phyloP scores from a whole-genome alignment of 2,888 invertebrate genomes.

The Ochropleura leucogaster region DNA sequence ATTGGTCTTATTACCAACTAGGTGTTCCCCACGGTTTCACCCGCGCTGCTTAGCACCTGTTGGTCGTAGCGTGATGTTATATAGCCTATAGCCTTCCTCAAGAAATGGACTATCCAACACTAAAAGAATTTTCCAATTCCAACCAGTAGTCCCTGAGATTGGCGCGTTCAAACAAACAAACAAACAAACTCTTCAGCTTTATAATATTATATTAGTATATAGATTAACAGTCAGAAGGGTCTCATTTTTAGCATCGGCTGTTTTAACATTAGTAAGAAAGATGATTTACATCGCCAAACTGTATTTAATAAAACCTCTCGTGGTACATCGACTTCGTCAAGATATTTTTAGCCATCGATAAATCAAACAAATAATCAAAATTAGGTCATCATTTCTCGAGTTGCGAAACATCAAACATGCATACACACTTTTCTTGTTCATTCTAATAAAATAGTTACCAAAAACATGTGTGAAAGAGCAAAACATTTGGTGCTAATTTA shows the following conservation, averaged over 20 bases:
- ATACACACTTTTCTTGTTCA: conserved; percentile 5
- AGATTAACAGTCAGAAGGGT: no score
- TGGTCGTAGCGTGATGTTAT: no score
- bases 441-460: conserved; percentile 9
- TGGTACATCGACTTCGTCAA: conserved; percentile 22
- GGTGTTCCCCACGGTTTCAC: no score
- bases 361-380: conserved; percentile 41
- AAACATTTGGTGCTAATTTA: conserved; percentile 30
- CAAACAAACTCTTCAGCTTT: no score
- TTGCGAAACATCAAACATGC: conserved; percentile 17
- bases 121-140: no score
- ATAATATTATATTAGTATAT: no score
- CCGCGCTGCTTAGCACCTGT: no score
- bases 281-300: background rate
- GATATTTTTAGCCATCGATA: conserved; percentile 30
- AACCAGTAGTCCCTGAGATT: no score
- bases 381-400: conserved; percentile 24
- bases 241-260: background rate
- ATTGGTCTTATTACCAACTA: no score
- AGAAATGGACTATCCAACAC: no score
- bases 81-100: no score
- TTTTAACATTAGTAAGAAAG: background rate
- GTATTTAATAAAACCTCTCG: background rate
- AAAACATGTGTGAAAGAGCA: conserved; percentile 14
- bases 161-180: no score